Evolutionary conservation across 2,797 vertebrate genomes (phyloP).

Genomic region (Arremon aurantiirostris): DNA sequence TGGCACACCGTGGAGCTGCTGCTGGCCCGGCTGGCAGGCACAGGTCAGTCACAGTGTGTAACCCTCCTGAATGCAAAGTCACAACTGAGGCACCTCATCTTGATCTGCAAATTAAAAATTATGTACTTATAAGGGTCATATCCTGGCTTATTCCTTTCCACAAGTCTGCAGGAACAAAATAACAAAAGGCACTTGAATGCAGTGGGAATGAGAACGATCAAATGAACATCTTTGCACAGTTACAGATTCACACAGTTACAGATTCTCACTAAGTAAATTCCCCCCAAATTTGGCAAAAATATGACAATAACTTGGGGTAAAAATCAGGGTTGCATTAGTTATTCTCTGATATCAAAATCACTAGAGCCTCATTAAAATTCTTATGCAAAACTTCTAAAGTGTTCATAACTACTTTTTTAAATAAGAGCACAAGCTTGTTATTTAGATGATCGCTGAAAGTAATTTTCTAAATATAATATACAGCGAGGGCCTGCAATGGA

Average conservation of each 20-base stretch:
- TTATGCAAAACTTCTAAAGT: background rate
- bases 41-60: background rate
- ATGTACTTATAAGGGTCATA: background rate
- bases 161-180: background rate
- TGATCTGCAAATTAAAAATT: background rate
- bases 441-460: background rate
- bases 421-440: background rate
- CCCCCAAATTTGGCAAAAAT: background rate
- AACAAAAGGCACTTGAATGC: background rate
- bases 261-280: background rate
- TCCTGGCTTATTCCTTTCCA: background rate
- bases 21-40: background rate
- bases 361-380: background rate
- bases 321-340: background rate
- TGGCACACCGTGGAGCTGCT: fast-evolving
- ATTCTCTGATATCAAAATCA: background rate
- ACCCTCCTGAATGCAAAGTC: background rate
- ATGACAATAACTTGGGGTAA: background rate
- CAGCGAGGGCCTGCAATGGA: background rate
- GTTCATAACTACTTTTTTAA: background rate
- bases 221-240: background rate
- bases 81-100: background rate
- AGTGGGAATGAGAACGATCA: background rate
- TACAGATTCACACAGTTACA: background rate
- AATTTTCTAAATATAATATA: background rate